Evolutionary conservation across 2,888 invertebrate species (phyloP), one percentile per base, ranked within the genome.

Genomic region (Leptogaster cylindrica): DNA sequence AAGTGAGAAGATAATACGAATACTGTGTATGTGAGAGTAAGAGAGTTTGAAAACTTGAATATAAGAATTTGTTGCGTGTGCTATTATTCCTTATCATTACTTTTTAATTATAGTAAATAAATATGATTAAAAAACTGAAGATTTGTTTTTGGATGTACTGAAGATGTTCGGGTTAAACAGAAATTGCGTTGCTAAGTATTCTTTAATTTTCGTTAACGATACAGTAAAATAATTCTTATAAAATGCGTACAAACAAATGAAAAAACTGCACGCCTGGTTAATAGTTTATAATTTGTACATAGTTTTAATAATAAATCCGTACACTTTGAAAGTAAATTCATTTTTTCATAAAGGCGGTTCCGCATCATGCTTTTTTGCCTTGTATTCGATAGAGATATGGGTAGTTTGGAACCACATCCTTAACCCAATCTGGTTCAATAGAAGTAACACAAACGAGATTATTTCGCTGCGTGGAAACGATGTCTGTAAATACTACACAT

Each of bases 341-440:
- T n/a, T n/a, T n/a, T n/a, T n/a, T n/a, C n/a, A n/a, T n/a, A n/a
- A n/a, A n/a, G n/a, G n/a, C n/a, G n/a, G n/a, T n/a, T n/a, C n/a
- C n/a, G n/a, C n/a, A n/a, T n/a, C n/a, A n/a, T n/a, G n/a, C n/a
- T n/a, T n/a, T n/a, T n/a, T n/a, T n/a, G n/a, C n/a, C n/a, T 68
- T 73, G 74, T 65, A 74, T 72, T 65, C 73, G 73, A 75, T 72
- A 77, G 27, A 75, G 72, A 70, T 72, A 74, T 68, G 74, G 73
- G 70, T 76, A 75, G 50, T 83, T 82, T 25, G 86, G 84, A 41
- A 82, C 81, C 52, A 85, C 78, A 75, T 90, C 88, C 58, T 82
- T 83, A 68, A 95, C 81, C 95, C 95, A 95, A 25, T 91, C 88
- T 7, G 88, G 83, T 76, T 93, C 91, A 51, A 96, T 87, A 33